phyloP scores from a whole-genome alignment of 2,797 vertebrate genomes.

The Pempheris klunzingeri region DNA sequence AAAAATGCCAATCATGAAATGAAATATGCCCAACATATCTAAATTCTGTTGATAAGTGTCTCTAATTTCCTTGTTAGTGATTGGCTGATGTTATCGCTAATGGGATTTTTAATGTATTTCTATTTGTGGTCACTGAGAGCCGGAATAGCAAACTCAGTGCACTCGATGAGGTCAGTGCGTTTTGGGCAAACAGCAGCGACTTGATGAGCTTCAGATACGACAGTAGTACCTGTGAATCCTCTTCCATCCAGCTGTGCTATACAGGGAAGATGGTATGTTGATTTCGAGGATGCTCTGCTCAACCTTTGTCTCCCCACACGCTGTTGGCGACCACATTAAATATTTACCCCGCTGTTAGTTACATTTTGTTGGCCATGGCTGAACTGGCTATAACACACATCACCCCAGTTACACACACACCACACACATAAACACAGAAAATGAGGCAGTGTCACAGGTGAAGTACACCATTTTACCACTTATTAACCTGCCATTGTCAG shows the following conservation, averaged over 20 bases:
- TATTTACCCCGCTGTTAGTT: constrained; percentile 68
- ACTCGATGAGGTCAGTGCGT: constrained; percentile 39
- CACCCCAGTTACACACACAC: neutral
- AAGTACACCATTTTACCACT: neutral
- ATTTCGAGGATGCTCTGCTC: neutral
- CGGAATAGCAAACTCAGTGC: constrained; percentile 45
- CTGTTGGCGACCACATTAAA: constrained; percentile 54
- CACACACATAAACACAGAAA: neutral
- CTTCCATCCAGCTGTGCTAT: neutral
- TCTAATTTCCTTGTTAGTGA: constrained; percentile 74
- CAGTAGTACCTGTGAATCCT: neutral
- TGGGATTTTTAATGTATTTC: constrained; percentile 77
- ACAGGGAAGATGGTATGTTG: neutral
- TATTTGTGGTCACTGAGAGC: constrained; percentile 74
- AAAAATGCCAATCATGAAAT: constrained; percentile 42
- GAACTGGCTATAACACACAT: constrained; percentile 58
- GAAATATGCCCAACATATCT: constrained; percentile 57
- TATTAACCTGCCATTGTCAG: constrained; percentile 3
- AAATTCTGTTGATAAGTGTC: constrained; percentile 65
- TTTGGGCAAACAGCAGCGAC: constrained; percentile 35
- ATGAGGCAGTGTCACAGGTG: neutral
- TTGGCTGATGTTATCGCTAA: constrained; percentile 73
- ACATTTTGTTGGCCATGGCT: constrained; percentile 59
- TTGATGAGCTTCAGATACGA: constrained; percentile 13
- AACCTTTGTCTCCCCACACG: constrained; percentile 29